phyloP scores from a whole-genome alignment of 2,113 vertebrate genomes.

The Seriola quinqueradiata region DNA sequence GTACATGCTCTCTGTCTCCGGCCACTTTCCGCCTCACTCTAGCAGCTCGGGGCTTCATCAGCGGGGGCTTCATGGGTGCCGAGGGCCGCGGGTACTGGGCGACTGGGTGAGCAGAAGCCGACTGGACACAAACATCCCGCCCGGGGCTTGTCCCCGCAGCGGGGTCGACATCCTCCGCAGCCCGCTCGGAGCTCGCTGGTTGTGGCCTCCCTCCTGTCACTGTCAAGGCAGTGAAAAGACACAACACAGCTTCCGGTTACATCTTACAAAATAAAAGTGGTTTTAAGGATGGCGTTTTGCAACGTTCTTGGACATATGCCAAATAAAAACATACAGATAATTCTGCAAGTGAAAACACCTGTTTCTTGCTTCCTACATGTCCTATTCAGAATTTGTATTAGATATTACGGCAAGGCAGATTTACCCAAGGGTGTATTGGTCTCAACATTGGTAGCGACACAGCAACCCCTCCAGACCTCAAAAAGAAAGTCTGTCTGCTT shows the following conservation, averaged over 20 bases:
- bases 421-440: too few relatives aligned
- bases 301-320: background rate
- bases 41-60: slow-evolving; percentile 77
- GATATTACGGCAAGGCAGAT: too few relatives aligned
- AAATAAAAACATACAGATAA: background rate
- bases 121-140: slow-evolving; percentile 66
- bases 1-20: slow-evolving; percentile 89
- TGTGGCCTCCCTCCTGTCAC: background rate
- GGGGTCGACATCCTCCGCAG: slow-evolving; percentile 79
- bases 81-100: slow-evolving; percentile 33
- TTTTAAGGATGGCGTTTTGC: background rate
- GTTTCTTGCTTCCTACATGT: background rate
- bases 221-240: rapidly evolving
- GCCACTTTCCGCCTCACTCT: slow-evolving; percentile 83
- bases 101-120: slow-evolving; percentile 35
- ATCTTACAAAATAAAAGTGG: slow-evolving; percentile 52
- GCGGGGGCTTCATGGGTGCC: slow-evolving; percentile 80
- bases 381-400: background rate
- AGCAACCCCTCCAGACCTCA: too few relatives aligned
- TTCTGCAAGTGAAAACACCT: background rate
- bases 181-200: slow-evolving; percentile 65
- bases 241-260: slow-evolving; percentile 10
- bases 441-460: too few relatives aligned
- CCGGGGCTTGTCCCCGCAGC: slow-evolving; percentile 73
- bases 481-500: too few relatives aligned